Evolutionary conservation across 1,140 invertebrate species (phyloP).

Genomic region (Hycleus cichorii): DNA sequence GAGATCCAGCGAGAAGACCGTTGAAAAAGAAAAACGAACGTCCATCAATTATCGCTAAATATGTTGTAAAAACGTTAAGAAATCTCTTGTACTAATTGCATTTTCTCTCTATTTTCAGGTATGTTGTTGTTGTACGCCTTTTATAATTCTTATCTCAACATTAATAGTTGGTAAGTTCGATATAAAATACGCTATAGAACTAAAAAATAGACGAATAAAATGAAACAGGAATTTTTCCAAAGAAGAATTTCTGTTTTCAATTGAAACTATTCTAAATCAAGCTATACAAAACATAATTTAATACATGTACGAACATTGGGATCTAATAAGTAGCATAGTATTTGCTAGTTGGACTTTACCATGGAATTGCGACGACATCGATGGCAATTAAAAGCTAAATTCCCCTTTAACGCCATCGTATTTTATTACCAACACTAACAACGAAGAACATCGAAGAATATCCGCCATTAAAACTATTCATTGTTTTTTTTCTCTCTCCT

Average conservation of each 20-base stretch:
- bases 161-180: conserved; percentile 1
- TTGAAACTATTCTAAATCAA: conserved; percentile 6
- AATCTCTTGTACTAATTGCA: conserved; percentile 1
- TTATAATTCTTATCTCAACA: background rate
- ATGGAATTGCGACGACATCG: conserved; percentile 4
- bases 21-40: no score
- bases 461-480: no score
- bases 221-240: background rate
- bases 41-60: no score
- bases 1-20: no score
- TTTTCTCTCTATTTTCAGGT: conserved; percentile 9
- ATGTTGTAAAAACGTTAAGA: no score
- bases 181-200: background rate
- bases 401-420: conserved; percentile 6
- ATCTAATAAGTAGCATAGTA: conserved; percentile 2
- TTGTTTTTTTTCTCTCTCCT: no score
- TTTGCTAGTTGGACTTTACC: background rate
- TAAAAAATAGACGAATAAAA: no score
- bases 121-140: background rate
- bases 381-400: conserved; percentile 7
- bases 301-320: conserved; percentile 2
- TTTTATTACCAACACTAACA: background rate
- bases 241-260: conserved; percentile 9
- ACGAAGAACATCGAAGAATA: no score
- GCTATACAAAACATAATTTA: conserved; percentile 1